Conservation (phyloP, 1,140 invertebrate species). For the Samia ricini region DNA sequence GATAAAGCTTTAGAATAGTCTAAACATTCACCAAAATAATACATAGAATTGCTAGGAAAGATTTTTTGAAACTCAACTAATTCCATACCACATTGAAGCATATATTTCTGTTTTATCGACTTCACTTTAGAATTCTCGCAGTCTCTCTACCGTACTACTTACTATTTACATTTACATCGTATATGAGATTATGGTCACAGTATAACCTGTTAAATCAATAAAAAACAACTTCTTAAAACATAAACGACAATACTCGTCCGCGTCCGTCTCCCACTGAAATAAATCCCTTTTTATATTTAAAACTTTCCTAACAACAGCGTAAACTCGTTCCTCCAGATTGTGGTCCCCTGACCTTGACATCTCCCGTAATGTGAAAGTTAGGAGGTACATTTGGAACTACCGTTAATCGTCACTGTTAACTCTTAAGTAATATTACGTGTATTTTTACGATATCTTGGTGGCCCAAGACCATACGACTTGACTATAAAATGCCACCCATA, state of each 20-base stretch:
- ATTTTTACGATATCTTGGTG: slow-evolving; percentile 10
- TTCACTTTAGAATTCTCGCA: neutral
- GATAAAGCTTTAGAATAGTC: too few species aligned
- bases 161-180: neutral
- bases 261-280: neutral
- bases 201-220: neutral
- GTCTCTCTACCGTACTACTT: neutral
- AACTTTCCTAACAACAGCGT: neutral
- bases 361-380: slow-evolving; percentile 8
- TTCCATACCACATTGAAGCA: too few species aligned
- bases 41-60: too few species aligned
- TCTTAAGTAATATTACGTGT: slow-evolving; percentile 13
- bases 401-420: slow-evolving; percentile 9
- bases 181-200: neutral
- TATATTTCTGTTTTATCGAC: neutral
- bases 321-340: neutral
- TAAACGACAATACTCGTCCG: too few species aligned
- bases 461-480: neutral
- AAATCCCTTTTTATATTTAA: neutral
- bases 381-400: slow-evolving; percentile 11
- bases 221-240: neutral
- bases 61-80: too few species aligned
- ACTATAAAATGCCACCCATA: slow-evolving; percentile 14
- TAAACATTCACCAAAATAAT: too few species aligned
- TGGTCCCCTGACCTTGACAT: neutral